A percentile compares a stretch with the other conserved stretches of the same genome.
phyloP scores from a whole-genome alignment of 2,113 vertebrate genomes.

The Gila orcuttii region DNA sequence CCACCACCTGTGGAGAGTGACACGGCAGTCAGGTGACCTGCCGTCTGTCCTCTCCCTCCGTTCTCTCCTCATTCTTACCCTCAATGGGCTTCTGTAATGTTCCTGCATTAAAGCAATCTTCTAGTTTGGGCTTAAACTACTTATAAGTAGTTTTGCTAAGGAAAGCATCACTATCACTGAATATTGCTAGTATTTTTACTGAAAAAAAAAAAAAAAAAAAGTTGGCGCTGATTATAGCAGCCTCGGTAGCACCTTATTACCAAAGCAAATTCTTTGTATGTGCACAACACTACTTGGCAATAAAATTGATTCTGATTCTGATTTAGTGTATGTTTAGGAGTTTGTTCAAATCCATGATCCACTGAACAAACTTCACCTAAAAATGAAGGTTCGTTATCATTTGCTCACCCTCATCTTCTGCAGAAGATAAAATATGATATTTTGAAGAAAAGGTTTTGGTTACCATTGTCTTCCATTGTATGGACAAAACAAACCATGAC shows the following conservation, averaged over 20 bases:
- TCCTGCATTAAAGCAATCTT: neutral
- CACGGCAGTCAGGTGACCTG: conserved; percentile 41
- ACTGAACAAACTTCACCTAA: too few species aligned
- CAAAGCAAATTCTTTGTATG: too few species aligned
- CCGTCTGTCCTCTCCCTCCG: conserved; percentile 17
- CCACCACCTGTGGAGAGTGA: conserved; percentile 51
- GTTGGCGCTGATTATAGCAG: too few species aligned
- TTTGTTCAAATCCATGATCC: neutral
- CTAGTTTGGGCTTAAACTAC: neutral
- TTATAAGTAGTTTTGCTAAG: neutral
- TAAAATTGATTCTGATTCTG: too few species aligned
- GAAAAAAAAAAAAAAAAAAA: too few species aligned
- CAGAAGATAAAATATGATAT: neutral
- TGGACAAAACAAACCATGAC: neutral
- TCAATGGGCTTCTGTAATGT: neutral
- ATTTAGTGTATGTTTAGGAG: neutral
- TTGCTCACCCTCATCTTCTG: neutral
- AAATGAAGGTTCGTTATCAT: too few species aligned
- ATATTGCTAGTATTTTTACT: neutral
- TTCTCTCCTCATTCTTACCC: neutral
- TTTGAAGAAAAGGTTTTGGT: neutral
- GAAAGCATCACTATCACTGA: neutral
- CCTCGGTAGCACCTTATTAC: too few species aligned
- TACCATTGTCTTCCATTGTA: neutral
- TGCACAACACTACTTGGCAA: too few species aligned